Evolutionary conservation across 1,140 invertebrate species (phyloP), one percentile per base, ranked within the genome.

Genomic region (Limonius californicus): DNA sequence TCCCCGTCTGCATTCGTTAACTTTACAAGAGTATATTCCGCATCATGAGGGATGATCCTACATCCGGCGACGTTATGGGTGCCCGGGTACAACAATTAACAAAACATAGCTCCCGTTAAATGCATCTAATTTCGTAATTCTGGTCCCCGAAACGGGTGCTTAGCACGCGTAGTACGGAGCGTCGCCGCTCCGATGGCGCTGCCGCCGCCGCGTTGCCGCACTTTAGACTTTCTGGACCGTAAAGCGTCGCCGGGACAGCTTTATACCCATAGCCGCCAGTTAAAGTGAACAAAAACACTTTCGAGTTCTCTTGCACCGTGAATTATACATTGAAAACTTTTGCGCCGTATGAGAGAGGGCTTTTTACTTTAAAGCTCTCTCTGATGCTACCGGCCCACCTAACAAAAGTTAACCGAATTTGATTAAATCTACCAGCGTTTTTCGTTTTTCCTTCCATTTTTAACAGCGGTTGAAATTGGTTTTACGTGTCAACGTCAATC

Each of bases 241-340:
- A 55, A 55, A 55, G 21, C 27, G 54, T 55, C 27, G 54, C 18
- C 18, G 27, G 54, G 54, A 55, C 54, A 55, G 18, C 54, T 55
- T 55, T 55, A 55, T 32, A 55, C 21, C 27, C 16, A 50, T 50
- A 21, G 54, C 11, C 20, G 8, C 20, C 27, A 55, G 20, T 55
- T 55, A 55, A 23, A 55, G 20, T 27, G 54, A 23, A 55, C 54
- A 55, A 55, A 55, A 55, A 55, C 45, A 32, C 54, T 55, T 55
- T 55, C 27, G 8, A 32, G 54, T 50, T 50, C 45, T 50, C 45
- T 50, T 19, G 12, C 20, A 27, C 14, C 30, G 54, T 55, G 54
- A 55, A 55, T 55, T 55, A 55, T 55, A 55, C 18, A 55, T 55
- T n/a, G 54, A 15, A 55, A 55, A 55, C 54, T 55, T 55, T 32